Evolutionary conservation across 2,113 vertebrate genomes (phyloP).

Genomic region (Larimichthys crocea): DNA sequence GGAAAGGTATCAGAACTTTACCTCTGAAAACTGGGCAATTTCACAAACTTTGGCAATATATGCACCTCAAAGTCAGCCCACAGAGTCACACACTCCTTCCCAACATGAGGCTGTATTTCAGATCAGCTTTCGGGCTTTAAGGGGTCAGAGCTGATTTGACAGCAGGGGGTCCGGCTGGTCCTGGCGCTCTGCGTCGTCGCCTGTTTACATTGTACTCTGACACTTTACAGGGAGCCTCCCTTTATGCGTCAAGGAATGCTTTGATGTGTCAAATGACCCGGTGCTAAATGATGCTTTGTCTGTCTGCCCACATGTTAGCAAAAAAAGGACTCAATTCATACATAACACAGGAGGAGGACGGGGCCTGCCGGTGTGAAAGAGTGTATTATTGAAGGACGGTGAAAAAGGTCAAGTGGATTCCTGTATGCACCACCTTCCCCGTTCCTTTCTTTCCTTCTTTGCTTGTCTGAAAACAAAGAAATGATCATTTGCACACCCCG

Average conservation of each 20-base stretch:
- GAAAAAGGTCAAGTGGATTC: constrained; percentile 41
- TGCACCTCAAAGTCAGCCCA: background rate
- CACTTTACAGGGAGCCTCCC: constrained; percentile 73
- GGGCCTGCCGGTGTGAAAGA: constrained; percentile 30
- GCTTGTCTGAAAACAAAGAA: constrained; percentile 15
- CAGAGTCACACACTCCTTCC: background rate
- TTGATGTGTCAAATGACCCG: constrained; percentile 79
- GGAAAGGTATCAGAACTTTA: too few species aligned
- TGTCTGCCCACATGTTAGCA: constrained; percentile 57
- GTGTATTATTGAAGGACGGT: constrained; percentile 16
- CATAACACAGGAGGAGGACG: constrained; percentile 39
- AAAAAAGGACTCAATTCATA: constrained; percentile 50
- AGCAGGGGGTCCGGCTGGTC: constrained; percentile 58
- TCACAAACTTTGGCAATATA: background rate
- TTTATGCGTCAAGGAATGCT: constrained; percentile 74
- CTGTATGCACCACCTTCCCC: background rate
- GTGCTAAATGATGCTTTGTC: constrained; percentile 70
- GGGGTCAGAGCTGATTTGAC: constrained; percentile 61
- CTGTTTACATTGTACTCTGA: constrained; percentile 63
- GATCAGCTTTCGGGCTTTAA: constrained; percentile 44
- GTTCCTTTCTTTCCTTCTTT: background rate
- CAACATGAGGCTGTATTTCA: constrained; percentile 18
- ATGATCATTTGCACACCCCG: background rate
- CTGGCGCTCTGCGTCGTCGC: constrained; percentile 52
- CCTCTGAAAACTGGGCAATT: background rate